These are phyloP conservation scores for Agrochola circellaris DNA, from an alignment of 2,888 invertebrate species.

Conservation along the genomic window DNA sequence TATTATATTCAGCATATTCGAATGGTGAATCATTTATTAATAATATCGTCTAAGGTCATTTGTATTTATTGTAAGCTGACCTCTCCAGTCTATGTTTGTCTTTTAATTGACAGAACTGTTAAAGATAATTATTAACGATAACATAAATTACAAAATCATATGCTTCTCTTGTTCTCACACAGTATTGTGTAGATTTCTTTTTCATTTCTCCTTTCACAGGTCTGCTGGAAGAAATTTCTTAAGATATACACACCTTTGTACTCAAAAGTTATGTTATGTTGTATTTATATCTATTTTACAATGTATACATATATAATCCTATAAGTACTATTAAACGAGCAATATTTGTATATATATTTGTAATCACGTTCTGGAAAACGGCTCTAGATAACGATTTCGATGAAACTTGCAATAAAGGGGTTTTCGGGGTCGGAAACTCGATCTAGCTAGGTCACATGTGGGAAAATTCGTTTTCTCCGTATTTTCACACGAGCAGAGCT, in stretches of 20 bases:
- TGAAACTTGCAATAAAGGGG: too few relatives aligned
- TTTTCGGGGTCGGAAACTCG: too few relatives aligned
- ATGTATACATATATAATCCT: neutral
- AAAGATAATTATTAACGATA: too few relatives aligned
- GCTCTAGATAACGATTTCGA: too few relatives aligned
- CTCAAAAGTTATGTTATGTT: too few relatives aligned
- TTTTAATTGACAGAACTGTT: slow-evolving; percentile 8
- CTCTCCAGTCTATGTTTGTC: neutral
- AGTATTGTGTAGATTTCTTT: neutral
- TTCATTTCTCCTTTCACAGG: neutral
- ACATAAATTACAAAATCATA: neutral
- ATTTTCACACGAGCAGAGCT: too few relatives aligned
- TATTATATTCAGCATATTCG: slow-evolving; percentile 5
- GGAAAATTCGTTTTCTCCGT: too few relatives aligned
- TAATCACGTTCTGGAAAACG: too few relatives aligned
- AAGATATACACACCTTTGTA: neutral
- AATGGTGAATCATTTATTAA: slow-evolving; percentile 26
- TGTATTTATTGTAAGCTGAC: slow-evolving; percentile 11
- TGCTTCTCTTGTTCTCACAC: neutral
- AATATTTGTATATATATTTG: too few relatives aligned
- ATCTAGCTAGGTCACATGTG: too few relatives aligned
- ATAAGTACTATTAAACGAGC: too few relatives aligned
- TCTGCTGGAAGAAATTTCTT: neutral
- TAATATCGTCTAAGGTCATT: slow-evolving; percentile 10
- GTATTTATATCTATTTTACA: neutral